A percentile compares a stretch with the other conserved stretches of the same genome.
Evolutionary conservation across 2,888 invertebrate species (phyloP).

Genomic region (Drosophila austrosaltans): DNA sequence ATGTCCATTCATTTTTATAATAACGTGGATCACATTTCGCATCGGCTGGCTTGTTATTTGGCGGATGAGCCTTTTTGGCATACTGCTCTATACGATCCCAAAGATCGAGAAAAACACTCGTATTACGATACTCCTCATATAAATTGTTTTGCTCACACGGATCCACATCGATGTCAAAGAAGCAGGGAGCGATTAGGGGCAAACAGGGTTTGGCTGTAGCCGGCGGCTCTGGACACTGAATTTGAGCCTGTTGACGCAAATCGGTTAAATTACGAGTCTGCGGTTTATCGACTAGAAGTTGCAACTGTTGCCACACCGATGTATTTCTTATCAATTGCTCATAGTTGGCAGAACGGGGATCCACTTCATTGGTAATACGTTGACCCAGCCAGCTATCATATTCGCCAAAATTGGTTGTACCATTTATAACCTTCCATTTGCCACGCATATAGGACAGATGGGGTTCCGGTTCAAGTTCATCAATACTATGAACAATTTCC

Average conservation of each 20-base stretch:
- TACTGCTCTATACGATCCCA: constrained; percentile 84
- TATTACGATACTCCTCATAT: constrained; percentile 61
- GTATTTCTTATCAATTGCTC: constrained; percentile 62
- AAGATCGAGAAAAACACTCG: constrained; percentile 73
- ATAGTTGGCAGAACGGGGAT: constrained; percentile 62
- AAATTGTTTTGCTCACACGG: constrained; percentile 84
- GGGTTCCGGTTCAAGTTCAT: constrained; percentile 84
- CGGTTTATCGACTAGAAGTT: constrained; percentile 22
- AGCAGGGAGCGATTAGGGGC: constrained; percentile 81
- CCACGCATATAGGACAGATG: constrained; percentile 73
- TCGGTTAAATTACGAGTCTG: constrained; percentile 77
- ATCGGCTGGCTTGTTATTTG: constrained; percentile 84
- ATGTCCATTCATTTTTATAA: constrained; percentile 86
- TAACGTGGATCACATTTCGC: constrained; percentile 85
- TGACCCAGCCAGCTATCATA: constrained; percentile 70
- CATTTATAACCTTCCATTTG: constrained; percentile 80
- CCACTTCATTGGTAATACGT: constrained; percentile 42
- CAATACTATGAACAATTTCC: constrained; percentile 89
- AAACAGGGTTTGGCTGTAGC: constrained; percentile 64
- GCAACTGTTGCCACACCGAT: constrained; percentile 68
- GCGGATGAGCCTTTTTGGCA: constrained; percentile 82
- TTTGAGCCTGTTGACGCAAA: constrained; percentile 60
- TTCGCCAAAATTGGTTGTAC: constrained; percentile 69
- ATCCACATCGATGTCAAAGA: constrained; percentile 85
- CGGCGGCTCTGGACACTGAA: constrained; percentile 56